A percentile compares a stretch with the other conserved stretches of the same genome.
These are phyloP conservation scores for Hephaestus fuliginosus DNA, from an alignment of 2,797 vertebrate species.

Conservation along the genomic window DNA sequence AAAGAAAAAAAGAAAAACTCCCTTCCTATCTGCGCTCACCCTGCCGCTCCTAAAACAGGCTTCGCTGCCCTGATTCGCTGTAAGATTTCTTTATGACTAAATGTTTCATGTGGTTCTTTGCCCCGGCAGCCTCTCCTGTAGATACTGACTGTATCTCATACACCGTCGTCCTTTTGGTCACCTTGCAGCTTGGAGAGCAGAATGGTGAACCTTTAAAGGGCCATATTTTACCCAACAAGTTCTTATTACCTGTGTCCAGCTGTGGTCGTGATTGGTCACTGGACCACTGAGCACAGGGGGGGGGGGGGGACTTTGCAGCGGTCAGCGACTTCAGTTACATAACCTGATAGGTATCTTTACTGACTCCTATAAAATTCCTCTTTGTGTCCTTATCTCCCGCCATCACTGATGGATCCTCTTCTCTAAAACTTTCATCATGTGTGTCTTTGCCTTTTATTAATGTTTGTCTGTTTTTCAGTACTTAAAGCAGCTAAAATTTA, in stretches of 20 bases:
- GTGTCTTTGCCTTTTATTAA: not conserved
- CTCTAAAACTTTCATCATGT: not conserved
- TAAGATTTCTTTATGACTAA: slow-evolving; percentile 61
- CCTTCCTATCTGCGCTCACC: slow-evolving; percentile 22
- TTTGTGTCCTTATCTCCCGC: slow-evolving; percentile 36
- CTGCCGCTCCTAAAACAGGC: slow-evolving; percentile 42
- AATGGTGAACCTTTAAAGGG: slow-evolving; percentile 55
- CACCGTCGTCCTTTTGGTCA: slow-evolving; percentile 65
- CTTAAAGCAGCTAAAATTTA: not conserved
- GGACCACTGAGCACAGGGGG: slow-evolving; percentile 54
- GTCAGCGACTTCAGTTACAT: slow-evolving; percentile 65
- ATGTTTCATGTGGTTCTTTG: slow-evolving; percentile 55
- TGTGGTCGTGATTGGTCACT: slow-evolving; percentile 64
- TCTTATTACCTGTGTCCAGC: slow-evolving; percentile 74
- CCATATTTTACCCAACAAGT: slow-evolving; percentile 73
- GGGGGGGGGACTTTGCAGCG: slow-evolving; percentile 63
- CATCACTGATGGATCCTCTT: not conserved
- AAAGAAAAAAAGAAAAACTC: slow-evolving; percentile 10
- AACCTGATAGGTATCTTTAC: slow-evolving; percentile 59
- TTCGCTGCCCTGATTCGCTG: slow-evolving; percentile 32
- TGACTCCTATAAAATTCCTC: slow-evolving; percentile 44
- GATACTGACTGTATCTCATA: slow-evolving; percentile 53
- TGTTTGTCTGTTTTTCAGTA: not conserved
- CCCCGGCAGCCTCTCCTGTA: slow-evolving; percentile 16
- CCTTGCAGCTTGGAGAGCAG: slow-evolving; percentile 71